Evolutionary conservation across 2,888 invertebrate species (phyloP).

Genomic region (Monochamus alternatus): DNA sequence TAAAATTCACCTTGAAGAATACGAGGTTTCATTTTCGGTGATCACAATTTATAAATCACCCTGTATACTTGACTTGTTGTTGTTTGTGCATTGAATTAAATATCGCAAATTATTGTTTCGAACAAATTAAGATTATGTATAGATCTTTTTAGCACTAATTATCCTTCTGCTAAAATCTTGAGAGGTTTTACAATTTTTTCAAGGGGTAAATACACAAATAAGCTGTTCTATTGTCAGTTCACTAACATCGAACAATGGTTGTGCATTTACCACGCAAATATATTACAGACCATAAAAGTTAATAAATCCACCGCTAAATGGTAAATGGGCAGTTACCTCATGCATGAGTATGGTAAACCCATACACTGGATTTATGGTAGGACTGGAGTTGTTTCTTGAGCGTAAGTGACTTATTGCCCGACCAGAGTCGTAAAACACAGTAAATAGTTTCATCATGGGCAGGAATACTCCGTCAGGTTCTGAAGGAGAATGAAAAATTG

Average conservation of each 20-base stretch:
- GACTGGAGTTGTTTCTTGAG: background rate
- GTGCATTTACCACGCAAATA: background rate
- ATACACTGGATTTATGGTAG: background rate
- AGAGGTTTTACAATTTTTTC: background rate
- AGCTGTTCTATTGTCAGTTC: background rate
- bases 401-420: background rate
- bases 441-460: background rate
- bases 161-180: background rate
- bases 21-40: no score
- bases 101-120: no score
- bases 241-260: background rate
- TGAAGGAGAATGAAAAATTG: background rate
- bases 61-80: no score
- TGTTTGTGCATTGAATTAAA: no score
- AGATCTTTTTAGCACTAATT: background rate
- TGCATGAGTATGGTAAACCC: background rate
- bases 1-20: no score
- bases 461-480: background rate
- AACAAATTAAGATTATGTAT: no score
- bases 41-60: no score
- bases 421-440: background rate
- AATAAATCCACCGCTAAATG: slow-evolving; percentile 2
- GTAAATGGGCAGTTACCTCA: background rate
- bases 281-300: slow-evolving; percentile 1
- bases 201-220: background rate